These are phyloP conservation scores for Siniperca scherzeri DNA, from an alignment of 2,797 vertebrate species.

Conservation along the genomic window DNA sequence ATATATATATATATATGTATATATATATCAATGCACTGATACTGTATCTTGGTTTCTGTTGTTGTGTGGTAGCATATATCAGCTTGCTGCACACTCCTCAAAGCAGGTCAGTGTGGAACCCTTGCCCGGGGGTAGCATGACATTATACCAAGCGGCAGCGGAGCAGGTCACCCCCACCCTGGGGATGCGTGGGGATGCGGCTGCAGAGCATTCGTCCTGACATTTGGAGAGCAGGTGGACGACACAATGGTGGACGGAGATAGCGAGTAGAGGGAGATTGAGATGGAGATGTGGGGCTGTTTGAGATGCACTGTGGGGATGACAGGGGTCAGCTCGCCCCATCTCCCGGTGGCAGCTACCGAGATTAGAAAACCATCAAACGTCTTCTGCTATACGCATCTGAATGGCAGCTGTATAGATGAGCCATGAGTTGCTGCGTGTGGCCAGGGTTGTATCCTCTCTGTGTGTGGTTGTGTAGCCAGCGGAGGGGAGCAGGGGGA, in stretches of 20 bases:
- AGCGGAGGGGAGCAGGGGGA: slow-evolving; percentile 35
- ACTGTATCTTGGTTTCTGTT: slow-evolving; percentile 25
- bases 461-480: slow-evolving; percentile 56
- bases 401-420: slow-evolving; percentile 83
- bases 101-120: slow-evolving; percentile 63
- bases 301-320: slow-evolving; percentile 81
- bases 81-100: slow-evolving; percentile 22
- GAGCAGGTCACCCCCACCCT: slow-evolving; percentile 69
- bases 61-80: slow-evolving; percentile 38
- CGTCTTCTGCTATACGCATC: slow-evolving; percentile 75
- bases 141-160: slow-evolving; percentile 63
- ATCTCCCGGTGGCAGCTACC: slow-evolving; percentile 79
- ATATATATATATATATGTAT: too few relatives aligned
- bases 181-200: slow-evolving; percentile 59
- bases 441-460: slow-evolving; percentile 69
- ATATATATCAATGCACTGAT: background rate
- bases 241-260: slow-evolving; percentile 72
- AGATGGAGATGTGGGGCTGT: slow-evolving; percentile 81
- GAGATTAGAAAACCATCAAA: slow-evolving; percentile 86
- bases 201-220: slow-evolving; percentile 71
- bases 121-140: slow-evolving; percentile 69
- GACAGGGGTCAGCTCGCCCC: slow-evolving; percentile 80
- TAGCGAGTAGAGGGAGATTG: slow-evolving; percentile 69
- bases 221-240: slow-evolving; percentile 81
- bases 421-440: slow-evolving; percentile 73